These are phyloP conservation scores for Brachycybe producta DNA, from an alignment of 2,888 invertebrate genomes.

Conservation along the genomic window DNA sequence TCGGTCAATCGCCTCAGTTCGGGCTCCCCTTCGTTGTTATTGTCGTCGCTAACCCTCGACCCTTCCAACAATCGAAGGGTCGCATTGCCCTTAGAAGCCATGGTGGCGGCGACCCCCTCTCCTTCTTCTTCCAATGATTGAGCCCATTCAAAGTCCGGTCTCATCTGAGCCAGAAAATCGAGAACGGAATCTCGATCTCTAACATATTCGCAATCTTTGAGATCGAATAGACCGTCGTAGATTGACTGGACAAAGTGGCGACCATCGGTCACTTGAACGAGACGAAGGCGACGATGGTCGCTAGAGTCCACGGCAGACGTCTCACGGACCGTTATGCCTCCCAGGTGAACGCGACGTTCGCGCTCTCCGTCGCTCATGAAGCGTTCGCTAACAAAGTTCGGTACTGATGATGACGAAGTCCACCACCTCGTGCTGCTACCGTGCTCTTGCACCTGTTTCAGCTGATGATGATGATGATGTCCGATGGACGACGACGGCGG, in stretches of 20 bases:
- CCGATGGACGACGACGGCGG: not conserved
- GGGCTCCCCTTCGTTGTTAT: conserved; percentile 31
- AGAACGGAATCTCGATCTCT: conserved; percentile 41
- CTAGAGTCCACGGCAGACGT: conserved; percentile 39
- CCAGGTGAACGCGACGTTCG: conserved; percentile 49
- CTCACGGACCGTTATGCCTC: conserved; percentile 53
- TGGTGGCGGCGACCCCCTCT: conserved; percentile 27
- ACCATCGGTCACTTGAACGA: conserved; percentile 55
- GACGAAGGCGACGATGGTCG: conserved; percentile 37
- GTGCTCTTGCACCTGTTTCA: not conserved
- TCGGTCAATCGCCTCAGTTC: conserved; percentile 45
- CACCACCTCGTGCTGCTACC: not conserved
- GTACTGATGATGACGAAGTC: not conserved
- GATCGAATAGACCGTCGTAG: conserved; percentile 43
- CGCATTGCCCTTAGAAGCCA: conserved; percentile 30
- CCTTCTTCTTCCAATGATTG: not conserved
- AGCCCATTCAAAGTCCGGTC: conserved; percentile 36
- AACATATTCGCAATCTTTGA: conserved; percentile 55
- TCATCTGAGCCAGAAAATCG: conserved; percentile 46
- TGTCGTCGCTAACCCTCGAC: not conserved
- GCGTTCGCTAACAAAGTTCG: conserved; percentile 51
- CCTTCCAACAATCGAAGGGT: too few relatives aligned
- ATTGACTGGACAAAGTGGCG: conserved; percentile 54
- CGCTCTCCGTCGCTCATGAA: conserved; percentile 54
- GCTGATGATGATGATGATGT: not conserved